Conservation (phyloP, 1,140 invertebrate species). For the Drosophila ogumai region DNA sequence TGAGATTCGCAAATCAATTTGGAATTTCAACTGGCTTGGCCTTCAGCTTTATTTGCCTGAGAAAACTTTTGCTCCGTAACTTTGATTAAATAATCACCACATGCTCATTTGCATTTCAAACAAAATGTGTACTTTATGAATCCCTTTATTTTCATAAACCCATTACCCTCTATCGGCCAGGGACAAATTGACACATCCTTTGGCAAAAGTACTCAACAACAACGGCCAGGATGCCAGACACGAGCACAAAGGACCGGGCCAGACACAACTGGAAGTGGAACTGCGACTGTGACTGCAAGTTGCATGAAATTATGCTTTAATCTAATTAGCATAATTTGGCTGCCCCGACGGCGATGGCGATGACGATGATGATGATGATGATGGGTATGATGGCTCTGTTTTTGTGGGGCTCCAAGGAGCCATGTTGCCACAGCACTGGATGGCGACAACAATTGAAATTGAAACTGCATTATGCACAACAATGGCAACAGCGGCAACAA, state of each 20-base stretch:
- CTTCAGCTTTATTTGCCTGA: neutral
- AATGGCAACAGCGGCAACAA: constrained; percentile 51
- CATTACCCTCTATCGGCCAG: constrained; percentile 41
- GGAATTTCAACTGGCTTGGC: neutral
- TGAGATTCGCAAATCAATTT: constrained; percentile 38
- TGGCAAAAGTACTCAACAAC: constrained; percentile 46
- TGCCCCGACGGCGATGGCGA: constrained; percentile 50
- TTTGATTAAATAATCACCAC: neutral
- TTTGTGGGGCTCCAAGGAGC: constrained; percentile 40
- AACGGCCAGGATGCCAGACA: constrained; percentile 35
- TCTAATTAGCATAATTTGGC: constrained; percentile 84
- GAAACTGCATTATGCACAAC: constrained; percentile 81
- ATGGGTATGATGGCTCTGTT: constrained; percentile 33
- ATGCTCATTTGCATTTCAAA: constrained; percentile 7
- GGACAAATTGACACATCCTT: constrained; percentile 71
- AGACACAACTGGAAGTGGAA: constrained; percentile 21
- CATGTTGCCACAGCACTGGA: constrained; percentile 53
- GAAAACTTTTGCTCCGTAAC: neutral
- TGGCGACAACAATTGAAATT: constrained; percentile 79
- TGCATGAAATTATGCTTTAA: constrained; percentile 83
- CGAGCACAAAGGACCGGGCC: constrained; percentile 31
- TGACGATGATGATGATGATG: constrained; percentile 40
- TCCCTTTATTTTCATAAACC: constrained; percentile 30
- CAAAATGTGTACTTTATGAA: neutral
- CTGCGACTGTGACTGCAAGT: constrained; percentile 67